Percentiles rank a stretch among this genome's conserved stretches.
Conservation (phyloP, 1,140 invertebrate genomes). For the Anagrus nilaparvatae region DNA sequence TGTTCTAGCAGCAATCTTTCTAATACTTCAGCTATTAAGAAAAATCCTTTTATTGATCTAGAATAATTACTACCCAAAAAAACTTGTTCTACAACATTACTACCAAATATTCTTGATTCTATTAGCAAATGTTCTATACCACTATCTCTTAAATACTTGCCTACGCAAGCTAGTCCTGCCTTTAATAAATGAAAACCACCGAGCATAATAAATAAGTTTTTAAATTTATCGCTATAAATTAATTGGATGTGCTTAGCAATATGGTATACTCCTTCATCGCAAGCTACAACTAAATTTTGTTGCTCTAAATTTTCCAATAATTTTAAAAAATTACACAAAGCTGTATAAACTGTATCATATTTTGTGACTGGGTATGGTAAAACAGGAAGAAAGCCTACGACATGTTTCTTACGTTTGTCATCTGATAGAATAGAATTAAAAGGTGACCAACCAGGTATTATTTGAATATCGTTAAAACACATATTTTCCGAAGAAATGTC, state of each 20-base stretch:
- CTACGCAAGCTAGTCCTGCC: background rate
- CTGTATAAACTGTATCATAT: constrained; percentile 9
- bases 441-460: constrained; percentile 5
- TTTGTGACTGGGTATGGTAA: constrained; percentile 7
- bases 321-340: constrained; percentile 8
- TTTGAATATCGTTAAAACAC: background rate
- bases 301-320: constrained; percentile 10
- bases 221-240: background rate
- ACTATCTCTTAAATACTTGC: background rate
- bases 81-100: background rate
- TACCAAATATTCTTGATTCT: background rate
- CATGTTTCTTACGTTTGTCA: background rate
- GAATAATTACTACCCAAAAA: constrained; percentile 2
- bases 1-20: background rate
- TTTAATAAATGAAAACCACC: background rate
- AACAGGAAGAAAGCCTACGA: constrained; percentile 8
- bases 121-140: background rate
- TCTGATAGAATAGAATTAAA: constrained; percentile 8
- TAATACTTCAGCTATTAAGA: background rate
- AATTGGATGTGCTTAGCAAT: constrained; percentile 7
- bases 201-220: background rate
- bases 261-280: constrained; percentile 12
- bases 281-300: constrained; percentile 6
- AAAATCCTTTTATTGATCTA: constrained; percentile 6
- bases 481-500: background rate